phyloP scores from a whole-genome alignment of 2,797 vertebrate genomes.

The Centropyge bicolor region DNA sequence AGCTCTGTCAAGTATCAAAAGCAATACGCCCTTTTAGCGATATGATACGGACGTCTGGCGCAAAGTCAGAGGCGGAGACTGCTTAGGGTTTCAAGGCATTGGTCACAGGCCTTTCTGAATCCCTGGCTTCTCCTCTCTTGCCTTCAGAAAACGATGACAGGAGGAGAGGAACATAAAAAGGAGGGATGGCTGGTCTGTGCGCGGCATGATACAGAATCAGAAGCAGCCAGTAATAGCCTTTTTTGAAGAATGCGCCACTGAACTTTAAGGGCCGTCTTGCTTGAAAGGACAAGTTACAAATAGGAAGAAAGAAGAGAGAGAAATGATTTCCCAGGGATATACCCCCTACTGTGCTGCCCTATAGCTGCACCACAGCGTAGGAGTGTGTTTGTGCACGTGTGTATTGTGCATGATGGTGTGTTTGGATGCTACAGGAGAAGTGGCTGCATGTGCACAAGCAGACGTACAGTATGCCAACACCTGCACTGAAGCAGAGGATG shows the following conservation, averaged over 20 bases:
- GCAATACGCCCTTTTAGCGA: constrained; percentile 72
- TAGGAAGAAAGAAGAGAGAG: constrained; percentile 80
- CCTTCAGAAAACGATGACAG: constrained; percentile 80
- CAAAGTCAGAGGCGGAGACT: constrained; percentile 76
- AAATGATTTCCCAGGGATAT: constrained; percentile 83
- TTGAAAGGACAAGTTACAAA: constrained; percentile 87
- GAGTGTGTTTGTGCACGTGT: constrained; percentile 41
- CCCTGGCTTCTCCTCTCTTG: constrained; percentile 76
- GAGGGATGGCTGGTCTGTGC: constrained; percentile 79
- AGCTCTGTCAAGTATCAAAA: constrained; percentile 81
- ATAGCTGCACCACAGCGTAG: constrained; percentile 60
- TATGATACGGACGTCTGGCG: constrained; percentile 72
- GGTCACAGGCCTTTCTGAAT: constrained; percentile 77
- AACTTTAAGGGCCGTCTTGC: constrained; percentile 87
- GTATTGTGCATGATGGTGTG: constrained; percentile 30
- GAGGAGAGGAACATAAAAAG: constrained; percentile 79
- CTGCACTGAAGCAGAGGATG: constrained; percentile 30
- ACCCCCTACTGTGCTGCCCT: constrained; percentile 79
- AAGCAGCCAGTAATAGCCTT: constrained; percentile 84
- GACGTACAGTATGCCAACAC: constrained; percentile 3
- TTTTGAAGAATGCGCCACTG: constrained; percentile 87
- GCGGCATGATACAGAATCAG: constrained; percentile 84
- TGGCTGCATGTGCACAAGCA: constrained; percentile 24
- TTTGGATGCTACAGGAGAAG: constrained; percentile 28
- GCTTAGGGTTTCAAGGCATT: constrained; percentile 82